Conservation (phyloP, 2,888 invertebrate genomes). For the Mimachlamys varia region DNA sequence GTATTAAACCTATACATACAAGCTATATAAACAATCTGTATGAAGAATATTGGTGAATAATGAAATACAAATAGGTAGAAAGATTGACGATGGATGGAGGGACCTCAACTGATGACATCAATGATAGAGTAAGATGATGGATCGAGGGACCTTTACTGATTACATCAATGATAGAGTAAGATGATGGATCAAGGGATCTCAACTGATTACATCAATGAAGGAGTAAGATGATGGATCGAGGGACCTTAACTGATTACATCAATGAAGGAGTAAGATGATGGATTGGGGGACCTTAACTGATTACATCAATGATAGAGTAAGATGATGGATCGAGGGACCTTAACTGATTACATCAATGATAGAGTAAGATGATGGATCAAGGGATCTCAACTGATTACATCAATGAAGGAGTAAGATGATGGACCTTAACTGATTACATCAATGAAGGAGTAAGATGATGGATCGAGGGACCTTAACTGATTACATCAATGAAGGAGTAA, state of each 20-base stretch:
- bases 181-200: background rate
- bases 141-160: background rate
- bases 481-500: background rate
- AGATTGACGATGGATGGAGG: background rate
- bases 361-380: background rate
- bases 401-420: background rate
- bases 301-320: background rate
- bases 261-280: background rate
- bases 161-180: background rate
- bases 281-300: background rate
- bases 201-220: background rate
- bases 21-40: background rate
- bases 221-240: background rate
- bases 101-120: background rate
- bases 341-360: background rate
- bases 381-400: background rate
- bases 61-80: background rate
- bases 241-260: background rate
- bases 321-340: background rate
- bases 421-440: background rate
- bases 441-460: background rate
- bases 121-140: background rate
- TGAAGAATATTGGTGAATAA: background rate
- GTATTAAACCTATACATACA: background rate
- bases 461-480: background rate